Evolutionary conservation across 2,797 vertebrate species (phyloP).

Genomic region (Buceros bicornis): DNA sequence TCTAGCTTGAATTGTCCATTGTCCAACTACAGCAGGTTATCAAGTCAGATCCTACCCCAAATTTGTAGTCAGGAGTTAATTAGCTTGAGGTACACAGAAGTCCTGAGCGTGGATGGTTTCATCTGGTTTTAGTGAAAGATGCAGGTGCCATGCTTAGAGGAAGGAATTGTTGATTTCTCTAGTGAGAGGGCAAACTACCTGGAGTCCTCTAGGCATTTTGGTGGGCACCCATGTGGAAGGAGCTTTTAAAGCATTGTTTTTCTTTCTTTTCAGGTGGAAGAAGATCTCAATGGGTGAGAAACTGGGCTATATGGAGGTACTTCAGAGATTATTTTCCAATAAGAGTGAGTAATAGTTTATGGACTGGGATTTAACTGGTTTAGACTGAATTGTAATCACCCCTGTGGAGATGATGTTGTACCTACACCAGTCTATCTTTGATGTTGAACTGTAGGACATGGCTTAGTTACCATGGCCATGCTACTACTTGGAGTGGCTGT

Average conservation of each 20-base stretch:
- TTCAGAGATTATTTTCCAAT: slow-evolving; percentile 97
- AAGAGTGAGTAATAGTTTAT: slow-evolving; percentile 80
- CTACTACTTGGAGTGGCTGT: not conserved
- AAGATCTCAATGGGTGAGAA: slow-evolving; percentile 95
- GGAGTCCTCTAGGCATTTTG: not conserved
- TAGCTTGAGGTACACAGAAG: not conserved
- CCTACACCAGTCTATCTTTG: not conserved
- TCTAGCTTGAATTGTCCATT: not conserved
- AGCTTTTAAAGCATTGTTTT: not conserved
- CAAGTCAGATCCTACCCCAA: not conserved
- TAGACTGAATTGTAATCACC: not conserved
- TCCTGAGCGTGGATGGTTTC: not conserved
- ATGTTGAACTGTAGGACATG: not conserved
- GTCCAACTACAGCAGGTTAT: not conserved
- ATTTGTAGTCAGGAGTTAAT: not conserved
- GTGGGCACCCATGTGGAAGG: not conserved
- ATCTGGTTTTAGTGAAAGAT: not conserved
- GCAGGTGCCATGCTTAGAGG: not conserved
- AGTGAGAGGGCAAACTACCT: not conserved
- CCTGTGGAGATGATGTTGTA: not conserved
- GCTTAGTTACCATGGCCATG: not conserved
- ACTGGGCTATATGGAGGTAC: slow-evolving; percentile 94
- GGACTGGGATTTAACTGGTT: not conserved
- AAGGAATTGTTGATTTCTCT: not conserved
- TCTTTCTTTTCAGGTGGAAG: slow-evolving; percentile 86